Conservation (phyloP, 2,888 invertebrate genomes). For the Bibio marci region DNA sequence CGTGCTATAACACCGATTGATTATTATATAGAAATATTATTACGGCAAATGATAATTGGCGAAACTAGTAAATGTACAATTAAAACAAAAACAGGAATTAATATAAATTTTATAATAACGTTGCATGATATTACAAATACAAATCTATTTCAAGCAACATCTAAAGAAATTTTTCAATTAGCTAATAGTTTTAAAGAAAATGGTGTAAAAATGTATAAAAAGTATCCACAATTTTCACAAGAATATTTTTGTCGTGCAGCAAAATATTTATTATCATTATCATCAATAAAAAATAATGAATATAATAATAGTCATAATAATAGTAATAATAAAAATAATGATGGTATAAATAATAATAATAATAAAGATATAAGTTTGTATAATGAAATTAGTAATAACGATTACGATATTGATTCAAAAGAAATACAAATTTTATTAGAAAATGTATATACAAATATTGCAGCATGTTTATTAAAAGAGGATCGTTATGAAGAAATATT, state of each 20-base stretch:
- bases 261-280: conserved; percentile 47
- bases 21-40: conserved; percentile 29
- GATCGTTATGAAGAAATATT: conserved; percentile 48
- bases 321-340: too few species aligned
- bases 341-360: conserved; percentile 15
- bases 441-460: conserved; percentile 63
- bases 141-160: conserved; percentile 28
- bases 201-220: conserved; percentile 45
- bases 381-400: conserved; percentile 4
- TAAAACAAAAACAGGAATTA: conserved; percentile 15
- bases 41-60: conserved; percentile 30
- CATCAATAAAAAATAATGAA: too few species aligned
- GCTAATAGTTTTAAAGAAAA: conserved; percentile 31
- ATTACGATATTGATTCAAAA: conserved; percentile 17
- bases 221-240: conserved; percentile 50
- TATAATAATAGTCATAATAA: too few species aligned
- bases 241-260: conserved; percentile 53
- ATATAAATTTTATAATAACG: conserved; percentile 23
- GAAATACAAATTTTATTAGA: conserved; percentile 42
- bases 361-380: too few species aligned
- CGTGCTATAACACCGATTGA: conserved; percentile 30
- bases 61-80: conserved; percentile 32
- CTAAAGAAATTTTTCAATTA: conserved; percentile 25
- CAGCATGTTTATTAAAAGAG: conserved; percentile 58
- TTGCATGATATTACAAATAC: conserved; percentile 26